phyloP scores from a whole-genome alignment of 2,113 vertebrate genomes.

The Boleophthalmus pectinirostris region DNA sequence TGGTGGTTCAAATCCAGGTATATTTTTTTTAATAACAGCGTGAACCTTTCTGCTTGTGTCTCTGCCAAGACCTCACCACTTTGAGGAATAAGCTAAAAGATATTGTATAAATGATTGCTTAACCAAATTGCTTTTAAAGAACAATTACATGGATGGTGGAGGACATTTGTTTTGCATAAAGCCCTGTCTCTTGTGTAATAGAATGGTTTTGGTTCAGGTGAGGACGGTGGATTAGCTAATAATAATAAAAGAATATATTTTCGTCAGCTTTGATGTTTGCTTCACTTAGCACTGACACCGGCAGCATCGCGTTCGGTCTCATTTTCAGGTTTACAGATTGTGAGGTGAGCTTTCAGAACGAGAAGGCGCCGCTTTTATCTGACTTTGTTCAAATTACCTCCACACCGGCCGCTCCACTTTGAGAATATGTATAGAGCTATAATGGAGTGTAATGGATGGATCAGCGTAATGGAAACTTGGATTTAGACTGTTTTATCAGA shows the following conservation, averaged over 20 bases:
- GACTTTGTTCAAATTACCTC: conserved; percentile 13
- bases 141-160: background rate
- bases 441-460: background rate
- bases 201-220: background rate
- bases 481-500: background rate
- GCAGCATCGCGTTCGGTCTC: background rate
- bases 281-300: background rate
- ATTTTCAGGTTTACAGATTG: background rate
- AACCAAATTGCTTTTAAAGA: background rate
- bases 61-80: background rate
- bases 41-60: background rate
- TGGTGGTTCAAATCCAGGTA: background rate
- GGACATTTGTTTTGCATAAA: conserved; percentile 1
- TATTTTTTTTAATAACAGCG: background rate
- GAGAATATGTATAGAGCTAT: background rate
- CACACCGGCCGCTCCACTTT: background rate
- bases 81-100: background rate
- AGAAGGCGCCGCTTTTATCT: conserved; percentile 7
- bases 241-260: background rate
- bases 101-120: background rate
- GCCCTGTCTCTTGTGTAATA: background rate
- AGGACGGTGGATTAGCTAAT: background rate
- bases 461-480: background rate
- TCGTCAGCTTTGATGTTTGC: conserved; percentile 13
- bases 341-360: conserved; percentile 1